A percentile compares a stretch with the other conserved stretches of the same genome.
These are phyloP conservation scores for Aphaenogaster floridana DNA, from an alignment of 1,140 invertebrate genomes.

Conservation along the genomic window DNA sequence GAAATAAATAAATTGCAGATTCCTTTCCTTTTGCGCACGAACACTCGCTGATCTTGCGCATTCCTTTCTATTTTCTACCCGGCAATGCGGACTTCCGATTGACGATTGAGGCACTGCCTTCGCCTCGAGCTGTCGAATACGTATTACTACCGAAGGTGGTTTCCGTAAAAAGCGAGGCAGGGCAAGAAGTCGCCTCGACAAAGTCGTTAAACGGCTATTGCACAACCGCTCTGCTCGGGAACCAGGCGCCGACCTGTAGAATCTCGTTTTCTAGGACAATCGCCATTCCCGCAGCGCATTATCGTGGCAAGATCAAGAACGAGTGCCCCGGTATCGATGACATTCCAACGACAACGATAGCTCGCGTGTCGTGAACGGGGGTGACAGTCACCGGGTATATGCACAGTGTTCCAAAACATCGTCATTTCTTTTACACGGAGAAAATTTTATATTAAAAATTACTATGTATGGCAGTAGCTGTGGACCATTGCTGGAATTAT, in stretches of 20 bases:
- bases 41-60: background rate
- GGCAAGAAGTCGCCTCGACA: constrained; percentile 42
- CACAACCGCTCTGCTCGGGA: constrained; percentile 56
- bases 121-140: background rate
- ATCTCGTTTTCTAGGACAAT: constrained; percentile 78
- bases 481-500: no score
- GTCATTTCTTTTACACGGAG: background rate
- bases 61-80: background rate
- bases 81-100: constrained; percentile 37
- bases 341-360: constrained; percentile 67
- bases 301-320: constrained; percentile 74
- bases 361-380: constrained; percentile 2
- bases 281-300: constrained; percentile 62
- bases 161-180: constrained; percentile 47
- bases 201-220: constrained; percentile 66
- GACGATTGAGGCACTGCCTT: background rate
- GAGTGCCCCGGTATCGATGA: constrained; percentile 55
- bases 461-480: no score
- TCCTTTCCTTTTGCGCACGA: background rate
- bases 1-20: background rate
- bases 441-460: no score
- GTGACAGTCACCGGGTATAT: background rate
- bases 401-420: background rate
- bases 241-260: constrained; percentile 69
- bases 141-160: constrained; percentile 1